A percentile compares a stretch with the other conserved stretches of the same genome.
Conservation (phyloP, 2,888 invertebrate species). For the Ligdia adustata region DNA sequence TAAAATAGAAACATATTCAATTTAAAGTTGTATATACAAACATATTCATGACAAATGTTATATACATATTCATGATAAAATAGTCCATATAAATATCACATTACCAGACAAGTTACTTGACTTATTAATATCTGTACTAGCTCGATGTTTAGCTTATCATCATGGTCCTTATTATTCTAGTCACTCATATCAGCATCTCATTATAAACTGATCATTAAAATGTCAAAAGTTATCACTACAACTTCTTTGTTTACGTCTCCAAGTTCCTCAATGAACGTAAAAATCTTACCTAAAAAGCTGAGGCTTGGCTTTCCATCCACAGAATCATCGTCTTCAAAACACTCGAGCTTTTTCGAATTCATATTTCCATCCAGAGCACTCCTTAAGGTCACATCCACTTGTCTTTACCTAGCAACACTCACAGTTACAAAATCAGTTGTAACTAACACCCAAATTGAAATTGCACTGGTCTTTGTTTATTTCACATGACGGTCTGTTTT, state of each 20-base stretch:
- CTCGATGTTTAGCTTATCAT: conserved; percentile 41
- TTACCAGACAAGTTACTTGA: conserved; percentile 41
- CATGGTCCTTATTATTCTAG: conserved; percentile 29
- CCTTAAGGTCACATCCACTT: conserved; percentile 72
- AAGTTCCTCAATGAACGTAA: conserved; percentile 27
- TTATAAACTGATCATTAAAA: conserved; percentile 31
- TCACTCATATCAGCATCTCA: conserved; percentile 26
- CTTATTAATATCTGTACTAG: conserved; percentile 46
- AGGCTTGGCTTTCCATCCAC: conserved; percentile 77
- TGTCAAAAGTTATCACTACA: conserved; percentile 40
- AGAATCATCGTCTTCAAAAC: conserved; percentile 71
- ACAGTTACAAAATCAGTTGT: conserved; percentile 36
- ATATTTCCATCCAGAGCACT: conserved; percentile 55
- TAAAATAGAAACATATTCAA: too few relatives aligned
- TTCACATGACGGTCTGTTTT: conserved; percentile 41
- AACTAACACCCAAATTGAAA: conserved; percentile 19
- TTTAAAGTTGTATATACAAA: background rate
- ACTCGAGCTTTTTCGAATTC: conserved; percentile 82
- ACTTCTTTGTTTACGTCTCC: conserved; percentile 22
- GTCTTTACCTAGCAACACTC: conserved; percentile 56
- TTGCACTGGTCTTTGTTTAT: conserved; percentile 14
- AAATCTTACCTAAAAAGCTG: conserved; percentile 78
- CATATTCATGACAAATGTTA: too few relatives aligned
- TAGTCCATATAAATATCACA: conserved; percentile 42
- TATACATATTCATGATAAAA: conserved; percentile 39